Percentiles rank a stretch among this genome's conserved stretches.
These are phyloP conservation scores for Elmis aenea DNA, from an alignment of 2,888 invertebrate genomes.

Conservation along the genomic window DNA sequence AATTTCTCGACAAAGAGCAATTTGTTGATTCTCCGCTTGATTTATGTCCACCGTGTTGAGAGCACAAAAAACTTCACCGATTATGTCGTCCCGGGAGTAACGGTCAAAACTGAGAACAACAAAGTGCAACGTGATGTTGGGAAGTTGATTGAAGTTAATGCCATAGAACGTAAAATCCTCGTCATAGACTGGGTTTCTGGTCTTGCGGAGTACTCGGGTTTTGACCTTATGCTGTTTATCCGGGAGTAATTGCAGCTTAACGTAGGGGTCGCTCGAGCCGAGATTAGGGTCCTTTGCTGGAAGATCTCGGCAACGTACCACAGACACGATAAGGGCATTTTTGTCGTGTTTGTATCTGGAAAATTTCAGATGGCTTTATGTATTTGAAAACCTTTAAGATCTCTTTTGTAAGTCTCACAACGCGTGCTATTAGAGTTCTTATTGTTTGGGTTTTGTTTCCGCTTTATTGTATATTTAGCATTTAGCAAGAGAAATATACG, in stretches of 20 bases:
- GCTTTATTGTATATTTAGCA: too few species aligned
- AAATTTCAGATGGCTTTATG: too few species aligned
- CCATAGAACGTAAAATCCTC: constrained; percentile 99
- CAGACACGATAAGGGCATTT: constrained; percentile 85
- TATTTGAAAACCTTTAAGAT: too few species aligned
- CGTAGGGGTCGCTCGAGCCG: constrained; percentile 91
- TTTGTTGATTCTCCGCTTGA: constrained; percentile 70
- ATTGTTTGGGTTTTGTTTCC: too few species aligned
- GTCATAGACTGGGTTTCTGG: constrained; percentile 93
- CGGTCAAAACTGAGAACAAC: constrained; percentile 87
- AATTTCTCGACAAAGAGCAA: constrained; percentile 82
- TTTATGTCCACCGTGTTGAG: constrained; percentile 62
- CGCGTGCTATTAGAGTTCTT: too few species aligned
- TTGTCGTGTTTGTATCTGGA: constrained; percentile 84
- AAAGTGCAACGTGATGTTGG: constrained; percentile 88
- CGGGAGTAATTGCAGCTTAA: constrained; percentile 93
- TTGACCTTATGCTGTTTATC: constrained; percentile 98
- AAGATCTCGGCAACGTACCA: constrained; percentile 82
- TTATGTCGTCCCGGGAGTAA: constrained; percentile 96
- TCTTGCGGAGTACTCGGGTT: constrained; percentile 92
- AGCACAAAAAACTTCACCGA: constrained; percentile 94
- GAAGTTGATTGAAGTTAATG: constrained; percentile 77
- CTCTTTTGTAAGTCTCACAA: too few species aligned
- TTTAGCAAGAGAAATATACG: too few species aligned
- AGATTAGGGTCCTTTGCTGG: constrained; percentile 78